phyloP scores from a whole-genome alignment of 2,113 vertebrate genomes.

The Dolichallabes microphthalmus region DNA sequence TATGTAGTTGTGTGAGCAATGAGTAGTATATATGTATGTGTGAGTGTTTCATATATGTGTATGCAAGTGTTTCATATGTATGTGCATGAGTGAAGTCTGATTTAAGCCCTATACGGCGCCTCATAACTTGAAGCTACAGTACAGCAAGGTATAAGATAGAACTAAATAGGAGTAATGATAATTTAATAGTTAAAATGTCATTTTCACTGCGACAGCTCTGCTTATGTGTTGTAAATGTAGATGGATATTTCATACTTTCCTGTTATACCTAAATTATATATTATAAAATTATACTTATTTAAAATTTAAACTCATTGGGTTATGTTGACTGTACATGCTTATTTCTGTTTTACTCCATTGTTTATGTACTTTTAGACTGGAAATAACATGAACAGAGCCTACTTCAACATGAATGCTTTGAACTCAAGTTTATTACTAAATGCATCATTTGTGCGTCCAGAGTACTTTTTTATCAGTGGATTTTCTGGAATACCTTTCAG shows the following conservation, averaged over 20 bases:
- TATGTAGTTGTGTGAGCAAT: too few relatives aligned
- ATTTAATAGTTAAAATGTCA: neutral
- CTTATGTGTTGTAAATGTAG: neutral
- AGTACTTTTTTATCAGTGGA: slow-evolving; percentile 47
- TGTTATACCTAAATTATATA: too few relatives aligned
- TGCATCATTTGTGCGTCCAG: slow-evolving; percentile 31
- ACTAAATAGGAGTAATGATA: neutral
- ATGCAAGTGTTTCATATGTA: too few relatives aligned
- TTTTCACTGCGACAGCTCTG: neutral
- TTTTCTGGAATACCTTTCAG: slow-evolving; percentile 37
- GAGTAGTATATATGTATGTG: too few relatives aligned
- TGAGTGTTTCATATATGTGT: too few relatives aligned
- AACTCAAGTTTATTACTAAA: slow-evolving; percentile 16
- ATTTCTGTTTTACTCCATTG: neutral
- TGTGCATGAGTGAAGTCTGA: too few relatives aligned
- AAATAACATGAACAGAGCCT: neutral
- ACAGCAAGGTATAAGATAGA: neutral
- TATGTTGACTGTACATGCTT: neutral
- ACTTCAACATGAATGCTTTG: slow-evolving; percentile 13
- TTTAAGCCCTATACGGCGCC: too few relatives aligned
- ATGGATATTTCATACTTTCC: neutral
- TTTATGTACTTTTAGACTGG: neutral
- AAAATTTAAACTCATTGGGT: too few relatives aligned
- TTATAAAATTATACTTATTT: too few relatives aligned
- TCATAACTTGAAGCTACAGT: neutral